Conservation (phyloP, 2,888 invertebrate genomes). For the Sisyra terminalis region DNA sequence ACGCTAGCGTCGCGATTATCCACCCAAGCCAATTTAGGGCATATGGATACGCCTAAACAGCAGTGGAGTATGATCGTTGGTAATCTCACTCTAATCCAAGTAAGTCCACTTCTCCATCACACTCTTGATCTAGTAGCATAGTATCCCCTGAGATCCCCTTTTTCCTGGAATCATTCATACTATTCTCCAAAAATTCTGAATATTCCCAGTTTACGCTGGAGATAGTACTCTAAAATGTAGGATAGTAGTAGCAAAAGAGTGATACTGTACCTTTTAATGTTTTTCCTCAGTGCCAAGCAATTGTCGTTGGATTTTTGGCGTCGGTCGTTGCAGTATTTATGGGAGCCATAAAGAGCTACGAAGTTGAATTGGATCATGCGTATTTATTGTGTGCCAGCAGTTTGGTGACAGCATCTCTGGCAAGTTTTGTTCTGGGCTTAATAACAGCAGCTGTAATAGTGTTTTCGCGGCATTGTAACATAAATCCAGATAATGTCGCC, state of each 20-base stretch:
- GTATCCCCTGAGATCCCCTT: no score
- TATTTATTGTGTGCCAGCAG: conserved; percentile 57
- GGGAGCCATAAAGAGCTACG: conserved; percentile 45
- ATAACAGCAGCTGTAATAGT: conserved; percentile 59
- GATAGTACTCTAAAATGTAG: no score
- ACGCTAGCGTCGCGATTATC: conserved; percentile 64
- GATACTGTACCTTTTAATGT: no score
- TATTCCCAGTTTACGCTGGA: no score
- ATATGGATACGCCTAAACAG: conserved; percentile 50
- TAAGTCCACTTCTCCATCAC: no score
- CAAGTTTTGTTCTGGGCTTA: conserved; percentile 52
- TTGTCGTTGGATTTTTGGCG: conserved; percentile 55
- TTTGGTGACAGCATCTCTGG: conserved; percentile 57
- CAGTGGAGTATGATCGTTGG: conserved; percentile 49
- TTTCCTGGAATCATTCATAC: no score
- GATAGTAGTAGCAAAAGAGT: no score
- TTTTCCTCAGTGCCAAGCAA: conserved; percentile 42
- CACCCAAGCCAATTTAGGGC: conserved; percentile 61
- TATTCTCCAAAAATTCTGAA: no score
- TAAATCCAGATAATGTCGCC: conserved; percentile 68
- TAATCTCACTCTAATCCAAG: conserved; percentile 60
- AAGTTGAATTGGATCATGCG: conserved; percentile 45
- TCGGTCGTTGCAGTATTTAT: conserved; percentile 51
- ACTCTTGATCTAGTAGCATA: no score
- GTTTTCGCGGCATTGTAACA: conserved; percentile 45